Evolutionary conservation across 2,797 vertebrate species (phyloP).

Genomic region (Ptychadena robeensis): DNA sequence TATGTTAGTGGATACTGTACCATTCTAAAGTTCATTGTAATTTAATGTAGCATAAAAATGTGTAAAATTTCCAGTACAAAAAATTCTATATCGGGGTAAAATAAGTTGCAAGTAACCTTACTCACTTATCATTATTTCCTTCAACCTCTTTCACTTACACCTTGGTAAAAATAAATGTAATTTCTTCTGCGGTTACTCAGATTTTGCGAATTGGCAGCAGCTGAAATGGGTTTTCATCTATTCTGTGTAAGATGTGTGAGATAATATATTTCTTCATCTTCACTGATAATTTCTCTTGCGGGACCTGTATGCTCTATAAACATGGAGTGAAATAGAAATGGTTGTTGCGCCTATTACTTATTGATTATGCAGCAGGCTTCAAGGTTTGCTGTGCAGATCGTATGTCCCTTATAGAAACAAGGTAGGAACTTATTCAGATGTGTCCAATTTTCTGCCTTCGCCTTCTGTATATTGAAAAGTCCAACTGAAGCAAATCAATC

Average conservation of each 20-base stretch:
- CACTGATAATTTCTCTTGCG: neutral
- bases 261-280: neutral
- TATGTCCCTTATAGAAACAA: neutral
- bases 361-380: neutral
- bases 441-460: slow-evolving; percentile 25
- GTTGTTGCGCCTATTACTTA: neutral
- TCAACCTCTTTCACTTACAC: neutral
- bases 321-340: neutral
- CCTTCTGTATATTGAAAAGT: slow-evolving; percentile 16
- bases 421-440: slow-evolving; percentile 4
- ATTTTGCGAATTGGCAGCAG: neutral
- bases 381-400: neutral
- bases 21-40: too few species aligned
- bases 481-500: neutral
- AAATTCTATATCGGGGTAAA: too few species aligned
- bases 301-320: neutral
- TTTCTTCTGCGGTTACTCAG: neutral
- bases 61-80: too few species aligned
- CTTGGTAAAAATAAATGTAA: neutral
- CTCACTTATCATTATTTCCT: neutral
- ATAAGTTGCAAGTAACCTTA: too few species aligned
- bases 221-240: neutral
- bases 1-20: too few species aligned
- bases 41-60: too few species aligned
- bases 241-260: neutral